Base-by-base conservation (phyloP, 2,888 invertebrate species). In the Acanthococcus lagerstroemiae region DNA sequence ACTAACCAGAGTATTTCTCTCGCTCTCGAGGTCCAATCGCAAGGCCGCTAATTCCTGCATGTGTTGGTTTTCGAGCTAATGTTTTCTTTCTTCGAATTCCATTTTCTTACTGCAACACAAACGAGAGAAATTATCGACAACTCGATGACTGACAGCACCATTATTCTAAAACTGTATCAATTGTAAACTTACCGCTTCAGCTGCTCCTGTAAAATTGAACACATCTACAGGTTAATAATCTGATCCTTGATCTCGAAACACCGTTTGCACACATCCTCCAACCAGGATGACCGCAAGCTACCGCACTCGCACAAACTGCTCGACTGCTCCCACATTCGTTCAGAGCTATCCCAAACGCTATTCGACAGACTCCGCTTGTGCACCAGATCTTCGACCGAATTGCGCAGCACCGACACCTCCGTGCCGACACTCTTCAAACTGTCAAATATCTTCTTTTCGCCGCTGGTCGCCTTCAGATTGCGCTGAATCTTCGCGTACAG, bases 181-280 rank as follows among this genome's bases (percentile, higher is more conserved):
- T n/a, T n/a, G 19, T 17, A 45, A 44, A 50, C 58, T 72, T 68
- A 80, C 80, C 79, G 79, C 73, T 80, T 80, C 67, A 81, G 73
- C 72, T 81, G 80, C 73, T 78, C 77, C 67, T 80, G 78, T 61
- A 80, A 73, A 66, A 61, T 72, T 67, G 71, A 74, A 70, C 70
- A 75, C 73, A 65, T 75, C 74, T 69, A 74, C 71, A 68, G 72
- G 70, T 30, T 78, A 66, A 79, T 79, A 67, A 84, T 76, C 50
- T 79, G 78, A 65, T 81, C 79, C 15, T 81, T 78, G 58, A 85
- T 72, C 52, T 80, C 80, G 52, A 78, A 76, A 72, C 84, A 84
- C 70, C 81, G 83, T 50, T 78, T 76, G 72, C 81, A 83, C 77
- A 71, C 80, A 80, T 68, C 78, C 75, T 75, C 83, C 77, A 72